phyloP scores from a whole-genome alignment of 1,140 invertebrate genomes.

The Magallana gigas region DNA sequence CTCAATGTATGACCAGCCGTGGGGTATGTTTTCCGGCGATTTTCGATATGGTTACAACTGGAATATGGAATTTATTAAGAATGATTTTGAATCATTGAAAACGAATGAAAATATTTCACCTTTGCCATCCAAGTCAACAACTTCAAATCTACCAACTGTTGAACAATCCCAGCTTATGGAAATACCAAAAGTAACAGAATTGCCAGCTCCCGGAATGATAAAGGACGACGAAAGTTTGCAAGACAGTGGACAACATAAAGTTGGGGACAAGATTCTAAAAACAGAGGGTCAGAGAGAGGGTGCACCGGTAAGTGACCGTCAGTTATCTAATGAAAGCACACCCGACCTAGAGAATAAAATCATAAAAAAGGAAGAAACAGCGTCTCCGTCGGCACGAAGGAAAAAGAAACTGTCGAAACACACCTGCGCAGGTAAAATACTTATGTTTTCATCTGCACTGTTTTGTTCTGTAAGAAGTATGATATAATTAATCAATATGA shows the following conservation, averaged over 20 bases:
- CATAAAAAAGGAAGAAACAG: background rate
- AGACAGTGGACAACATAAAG: no score
- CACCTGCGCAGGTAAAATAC: conserved; percentile 25
- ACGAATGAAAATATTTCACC: no score
- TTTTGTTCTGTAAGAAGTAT: no score
- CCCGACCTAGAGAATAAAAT: background rate
- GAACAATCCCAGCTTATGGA: no score
- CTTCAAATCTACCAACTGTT: no score
- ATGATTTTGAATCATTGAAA: background rate
- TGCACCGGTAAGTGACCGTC: no score
- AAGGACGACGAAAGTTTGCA: no score
- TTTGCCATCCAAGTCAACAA: no score
- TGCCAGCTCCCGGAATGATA: no score
- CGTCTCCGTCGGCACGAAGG: background rate
- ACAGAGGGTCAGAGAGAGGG: no score
- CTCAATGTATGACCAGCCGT: background rate
- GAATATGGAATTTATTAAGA: background rate
- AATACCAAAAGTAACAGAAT: no score
- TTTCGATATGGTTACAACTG: background rate
- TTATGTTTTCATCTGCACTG: background rate
- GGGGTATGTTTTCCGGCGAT: background rate
- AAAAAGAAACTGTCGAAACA: conserved; percentile 28
- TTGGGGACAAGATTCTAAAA: no score
- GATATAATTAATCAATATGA: background rate
- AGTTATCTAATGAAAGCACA: background rate